Percentiles rank a stretch among this genome's conserved stretches.
These are phyloP conservation scores for Parelbella ahira DNA, from an alignment of 2,888 invertebrate genomes.

Conservation along the genomic window DNA sequence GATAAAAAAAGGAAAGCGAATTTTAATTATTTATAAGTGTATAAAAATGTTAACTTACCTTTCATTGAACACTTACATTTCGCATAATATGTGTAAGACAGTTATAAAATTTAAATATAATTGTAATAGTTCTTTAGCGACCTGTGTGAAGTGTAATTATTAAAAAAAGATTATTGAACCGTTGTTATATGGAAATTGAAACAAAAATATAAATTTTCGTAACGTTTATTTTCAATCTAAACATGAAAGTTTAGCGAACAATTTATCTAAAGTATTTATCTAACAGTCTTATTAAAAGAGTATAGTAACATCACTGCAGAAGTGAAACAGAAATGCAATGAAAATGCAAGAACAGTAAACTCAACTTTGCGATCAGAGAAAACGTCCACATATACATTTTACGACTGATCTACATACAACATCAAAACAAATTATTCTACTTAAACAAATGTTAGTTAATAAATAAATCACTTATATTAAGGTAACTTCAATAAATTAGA, in stretches of 20 bases:
- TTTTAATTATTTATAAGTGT: too few relatives aligned
- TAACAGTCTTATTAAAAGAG: constrained; percentile 79
- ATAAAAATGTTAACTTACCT: too few relatives aligned
- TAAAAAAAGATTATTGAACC: too few relatives aligned
- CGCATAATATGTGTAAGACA: too few relatives aligned
- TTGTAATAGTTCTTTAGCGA: too few relatives aligned
- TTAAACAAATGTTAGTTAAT: constrained; percentile 64
- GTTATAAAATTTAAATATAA: too few relatives aligned
- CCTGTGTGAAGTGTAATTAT: too few relatives aligned
- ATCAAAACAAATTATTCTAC: constrained; percentile 46
- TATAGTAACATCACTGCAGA: constrained; percentile 62
- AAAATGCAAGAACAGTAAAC: constrained; percentile 54
- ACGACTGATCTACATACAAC: constrained; percentile 38
- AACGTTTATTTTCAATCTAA: constrained; percentile 58
- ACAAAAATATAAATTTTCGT: constrained; percentile 37
- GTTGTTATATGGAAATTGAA: too few relatives aligned
- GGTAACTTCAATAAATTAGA: constrained; percentile 78
- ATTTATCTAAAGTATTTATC: constrained; percentile 71
- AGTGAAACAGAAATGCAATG: constrained; percentile 65
- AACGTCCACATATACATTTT: constrained; percentile 26
- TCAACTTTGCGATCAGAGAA: constrained; percentile 37
- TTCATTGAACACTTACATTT: too few relatives aligned
- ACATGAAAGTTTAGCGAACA: constrained; percentile 58
- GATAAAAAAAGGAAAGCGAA: too few relatives aligned
- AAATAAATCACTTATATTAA: constrained; percentile 71